Evolutionary conservation across 2,888 invertebrate species (phyloP), one percentile per base, ranked within the genome.

Genomic region (Catonia carolina): DNA sequence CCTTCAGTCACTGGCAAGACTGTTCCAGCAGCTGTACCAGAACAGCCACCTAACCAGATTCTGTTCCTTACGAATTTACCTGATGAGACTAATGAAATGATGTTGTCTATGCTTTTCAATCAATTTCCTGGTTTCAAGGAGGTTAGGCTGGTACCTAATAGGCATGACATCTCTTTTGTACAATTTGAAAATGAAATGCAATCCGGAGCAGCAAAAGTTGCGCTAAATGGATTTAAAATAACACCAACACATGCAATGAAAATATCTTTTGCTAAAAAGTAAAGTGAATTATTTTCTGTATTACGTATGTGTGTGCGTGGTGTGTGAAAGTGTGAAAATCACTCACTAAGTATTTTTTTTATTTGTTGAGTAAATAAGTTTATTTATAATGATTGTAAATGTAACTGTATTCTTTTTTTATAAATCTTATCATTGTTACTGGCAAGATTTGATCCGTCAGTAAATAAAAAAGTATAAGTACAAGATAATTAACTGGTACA

Each of bases 51-150:
- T 2, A 99, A 99, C 78, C 97, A 99, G 79, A 99, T 99, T 77
- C 83, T 99, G 49, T 99, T 99, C 89, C 83, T 99, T 63, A 98
- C 98, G 6, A 99, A 99, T 76, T 78, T 99, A 59, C 99, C 99
- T 0, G 96, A 97, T 72, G 98, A 98, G 71, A 97, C 97, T 0
- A 97, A 91, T 62, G 97, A 99, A 73, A 93, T 96, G 89, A 99
- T 99, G 98, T 81, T 99, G 68, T 94, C 94, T 54, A 96, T 99
- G 94, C 78, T 99, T 69, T 97, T 96, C 73, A 93, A 91, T 72
- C 94, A 94, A 72, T 99, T 99, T 73, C 95, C 97, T 67, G 99
- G 99, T 7, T 99, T 99, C 75, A 97, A 96, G 75, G 99, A 99
- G 77, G 98, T 99, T 2, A 87, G 99, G 63, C 77, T 99, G 68